These are phyloP conservation scores for Colinus virginianus DNA, from an alignment of 2,113 vertebrate genomes.

Conservation along the genomic window DNA sequence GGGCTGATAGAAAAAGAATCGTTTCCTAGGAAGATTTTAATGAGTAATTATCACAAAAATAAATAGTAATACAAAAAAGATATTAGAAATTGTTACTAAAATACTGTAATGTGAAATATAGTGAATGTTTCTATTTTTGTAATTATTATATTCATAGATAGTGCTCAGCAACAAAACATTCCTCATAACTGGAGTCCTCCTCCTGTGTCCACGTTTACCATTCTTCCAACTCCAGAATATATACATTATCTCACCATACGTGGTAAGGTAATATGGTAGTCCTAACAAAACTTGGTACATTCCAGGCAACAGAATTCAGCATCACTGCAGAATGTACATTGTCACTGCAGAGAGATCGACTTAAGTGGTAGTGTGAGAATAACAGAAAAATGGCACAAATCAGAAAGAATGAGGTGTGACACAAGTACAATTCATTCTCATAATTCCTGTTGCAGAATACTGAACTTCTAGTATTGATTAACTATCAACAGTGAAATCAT, in stretches of 20 bases:
- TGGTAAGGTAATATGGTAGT: background rate
- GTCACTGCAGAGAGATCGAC: background rate
- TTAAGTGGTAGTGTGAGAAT: background rate
- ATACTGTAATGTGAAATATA: background rate
- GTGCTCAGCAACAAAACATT: rapidly evolving
- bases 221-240: background rate
- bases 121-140: background rate
- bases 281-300: background rate
- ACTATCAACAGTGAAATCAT: constrained; percentile 2
- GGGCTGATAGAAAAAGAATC: background rate
- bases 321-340: background rate
- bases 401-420: background rate
- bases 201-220: background rate
- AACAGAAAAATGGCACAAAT: background rate
- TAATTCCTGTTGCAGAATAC: background rate
- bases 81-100: background rate
- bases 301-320: background rate
- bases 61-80: background rate
- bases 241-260: rapidly evolving
- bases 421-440: background rate
- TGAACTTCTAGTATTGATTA: background rate
- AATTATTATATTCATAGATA: background rate
- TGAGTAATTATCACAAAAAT: background rate
- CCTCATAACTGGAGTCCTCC: background rate
- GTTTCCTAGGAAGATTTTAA: background rate